Percentiles rank a stretch among this genome's conserved stretches.
Evolutionary conservation across 2,113 vertebrate species (phyloP).

Genomic region (Zapornia atra): DNA sequence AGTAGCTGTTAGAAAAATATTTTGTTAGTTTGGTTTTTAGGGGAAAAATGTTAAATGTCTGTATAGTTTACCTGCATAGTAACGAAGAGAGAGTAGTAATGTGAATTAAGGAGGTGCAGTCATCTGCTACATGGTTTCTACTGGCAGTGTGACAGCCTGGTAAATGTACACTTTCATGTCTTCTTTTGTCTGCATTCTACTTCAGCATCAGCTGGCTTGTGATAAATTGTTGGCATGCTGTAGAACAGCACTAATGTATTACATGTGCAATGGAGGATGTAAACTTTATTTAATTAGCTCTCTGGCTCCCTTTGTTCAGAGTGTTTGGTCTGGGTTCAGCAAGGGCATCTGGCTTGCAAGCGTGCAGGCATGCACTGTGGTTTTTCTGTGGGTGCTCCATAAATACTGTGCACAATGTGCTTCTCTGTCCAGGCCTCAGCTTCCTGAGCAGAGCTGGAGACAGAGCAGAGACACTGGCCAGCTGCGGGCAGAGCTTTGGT

Average conservation of each 20-base stretch:
- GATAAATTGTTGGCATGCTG: neutral
- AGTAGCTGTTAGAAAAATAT: neutral
- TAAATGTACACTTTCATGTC: neutral
- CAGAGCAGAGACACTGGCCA: neutral
- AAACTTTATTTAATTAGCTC: neutral
- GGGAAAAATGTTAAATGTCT: neutral
- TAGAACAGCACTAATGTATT: neutral
- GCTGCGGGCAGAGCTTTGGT: neutral
- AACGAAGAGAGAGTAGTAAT: neutral
- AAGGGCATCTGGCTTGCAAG: neutral
- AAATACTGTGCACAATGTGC: fast-evolving
- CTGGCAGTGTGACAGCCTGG: neutral
- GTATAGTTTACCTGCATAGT: neutral
- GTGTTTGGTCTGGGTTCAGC: neutral
- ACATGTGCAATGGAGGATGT: neutral
- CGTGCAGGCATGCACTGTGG: fast-evolving
- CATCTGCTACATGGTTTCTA: neutral
- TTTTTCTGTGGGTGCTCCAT: neutral
- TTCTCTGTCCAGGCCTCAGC: neutral
- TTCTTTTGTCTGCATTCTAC: fast-evolving
- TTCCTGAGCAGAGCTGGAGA: neutral
- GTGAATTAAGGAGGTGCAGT: neutral
- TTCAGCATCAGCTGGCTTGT: neutral
- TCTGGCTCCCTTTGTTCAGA: neutral
- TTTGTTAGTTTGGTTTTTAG: neutral